Percentiles rank a stretch among this genome's conserved stretches.
Evolutionary conservation across 1,140 invertebrate genomes (phyloP).

Genomic region (Lucilia sericata): DNA sequence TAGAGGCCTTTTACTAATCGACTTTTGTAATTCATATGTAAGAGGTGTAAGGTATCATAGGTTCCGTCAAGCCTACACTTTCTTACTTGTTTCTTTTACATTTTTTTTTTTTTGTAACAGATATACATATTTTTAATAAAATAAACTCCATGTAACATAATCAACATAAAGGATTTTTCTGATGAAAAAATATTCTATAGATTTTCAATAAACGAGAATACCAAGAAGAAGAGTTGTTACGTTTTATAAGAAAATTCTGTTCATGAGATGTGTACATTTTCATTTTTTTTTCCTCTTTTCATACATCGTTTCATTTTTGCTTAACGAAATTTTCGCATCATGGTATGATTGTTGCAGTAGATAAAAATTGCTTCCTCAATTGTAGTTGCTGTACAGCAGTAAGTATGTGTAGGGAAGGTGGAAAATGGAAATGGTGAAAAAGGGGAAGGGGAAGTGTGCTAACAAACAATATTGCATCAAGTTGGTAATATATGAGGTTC

Average conservation of each 20-base stretch:
- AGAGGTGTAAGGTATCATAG: too few relatives aligned
- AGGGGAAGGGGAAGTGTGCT: background rate
- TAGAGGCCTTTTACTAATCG: too few relatives aligned
- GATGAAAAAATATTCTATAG: constrained; percentile 17
- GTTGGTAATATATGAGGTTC: background rate
- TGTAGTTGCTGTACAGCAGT: background rate
- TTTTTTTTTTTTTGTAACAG: background rate
- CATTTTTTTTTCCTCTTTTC: background rate
- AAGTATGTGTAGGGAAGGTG: background rate
- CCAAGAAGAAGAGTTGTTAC: background rate
- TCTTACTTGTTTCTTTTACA: background rate
- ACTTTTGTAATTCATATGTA: too few relatives aligned
- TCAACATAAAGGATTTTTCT: constrained; percentile 27
- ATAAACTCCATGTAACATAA: constrained; percentile 24
- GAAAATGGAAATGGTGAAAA: background rate
- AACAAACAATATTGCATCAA: constrained; percentile 16
- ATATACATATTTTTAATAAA: constrained; percentile 21
- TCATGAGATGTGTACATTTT: background rate
- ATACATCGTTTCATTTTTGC: constrained; percentile 21
- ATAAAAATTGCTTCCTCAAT: background rate
- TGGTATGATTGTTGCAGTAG: constrained; percentile 5
- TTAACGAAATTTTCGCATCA: constrained; percentile 17
- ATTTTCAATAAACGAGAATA: constrained; percentile 11
- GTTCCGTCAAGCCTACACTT: too few relatives aligned
- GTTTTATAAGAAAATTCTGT: constrained; percentile 16